Evolutionary conservation across 2,888 invertebrate genomes (phyloP).

Genomic region (Matsumyia berberina): DNA sequence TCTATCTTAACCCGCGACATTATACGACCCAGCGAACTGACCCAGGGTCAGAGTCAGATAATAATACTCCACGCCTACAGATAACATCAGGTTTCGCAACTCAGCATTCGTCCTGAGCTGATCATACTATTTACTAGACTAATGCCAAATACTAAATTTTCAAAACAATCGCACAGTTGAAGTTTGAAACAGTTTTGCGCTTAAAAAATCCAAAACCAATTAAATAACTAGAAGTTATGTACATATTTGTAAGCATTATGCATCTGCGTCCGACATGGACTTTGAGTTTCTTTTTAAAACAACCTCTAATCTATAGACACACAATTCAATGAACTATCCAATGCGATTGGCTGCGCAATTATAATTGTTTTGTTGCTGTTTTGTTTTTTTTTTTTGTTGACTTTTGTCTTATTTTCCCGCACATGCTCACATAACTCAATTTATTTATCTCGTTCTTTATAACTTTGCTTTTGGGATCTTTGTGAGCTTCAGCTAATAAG

Average conservation of each 20-base stretch:
- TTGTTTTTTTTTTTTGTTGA: not conserved
- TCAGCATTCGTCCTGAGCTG: no score
- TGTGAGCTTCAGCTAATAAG: not conserved
- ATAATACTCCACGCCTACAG: no score
- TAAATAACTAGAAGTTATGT: not conserved
- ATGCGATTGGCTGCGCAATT: not conserved
- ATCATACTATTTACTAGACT: no score
- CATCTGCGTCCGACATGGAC: conserved; percentile 34
- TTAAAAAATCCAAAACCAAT: not conserved
- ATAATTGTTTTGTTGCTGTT: not conserved
- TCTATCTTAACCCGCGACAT: no score
- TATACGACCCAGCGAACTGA: no score
- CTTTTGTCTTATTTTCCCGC: not conserved
- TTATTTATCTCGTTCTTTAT: conserved; percentile 2
- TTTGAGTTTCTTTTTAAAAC: conserved; percentile 20
- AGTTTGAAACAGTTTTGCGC: no score
- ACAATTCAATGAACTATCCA: conserved; percentile 7
- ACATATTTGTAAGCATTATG: not conserved
- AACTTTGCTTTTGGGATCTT: not conserved
- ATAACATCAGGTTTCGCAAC: no score
- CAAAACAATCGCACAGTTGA: no score
- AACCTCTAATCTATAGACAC: conserved; percentile 8
- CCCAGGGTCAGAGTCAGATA: no score
- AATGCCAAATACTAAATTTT: no score
- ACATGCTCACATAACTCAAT: not conserved